phyloP scores from a whole-genome alignment of 2,888 invertebrate genomes.

The Zeuzera pyrina region DNA sequence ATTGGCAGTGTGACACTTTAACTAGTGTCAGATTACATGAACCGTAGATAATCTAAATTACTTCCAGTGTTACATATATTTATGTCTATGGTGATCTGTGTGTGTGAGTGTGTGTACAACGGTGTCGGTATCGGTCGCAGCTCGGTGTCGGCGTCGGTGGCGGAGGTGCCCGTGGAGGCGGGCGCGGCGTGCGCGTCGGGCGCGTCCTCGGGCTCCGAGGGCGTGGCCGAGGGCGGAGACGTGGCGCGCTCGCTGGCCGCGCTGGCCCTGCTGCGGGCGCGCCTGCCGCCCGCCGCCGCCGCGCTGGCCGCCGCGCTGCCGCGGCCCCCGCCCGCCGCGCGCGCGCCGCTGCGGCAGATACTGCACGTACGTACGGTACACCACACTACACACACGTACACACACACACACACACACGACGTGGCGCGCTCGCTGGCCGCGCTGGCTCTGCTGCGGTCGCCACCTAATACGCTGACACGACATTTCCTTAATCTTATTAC shows the following conservation, averaged over 20 bases:
- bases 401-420: slow-evolving; percentile 20
- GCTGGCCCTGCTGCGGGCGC: slow-evolving; percentile 43
- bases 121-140: too few relatives aligned
- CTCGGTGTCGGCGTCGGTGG: too few relatives aligned
- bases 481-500: too few relatives aligned
- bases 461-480: too few relatives aligned
- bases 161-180: slow-evolving; percentile 16
- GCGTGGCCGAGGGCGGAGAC: slow-evolving; percentile 56
- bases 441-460: slow-evolving; percentile 43
- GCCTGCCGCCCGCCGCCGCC: slow-evolving; percentile 26
- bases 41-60: too few relatives aligned
- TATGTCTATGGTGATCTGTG: too few relatives aligned
- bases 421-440: slow-evolving; percentile 55
- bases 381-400: neutral
- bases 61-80: too few relatives aligned
- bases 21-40: too few relatives aligned
- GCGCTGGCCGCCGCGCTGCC: slow-evolving; percentile 34
- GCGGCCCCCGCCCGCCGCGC: slow-evolving; percentile 26
- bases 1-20: too few relatives aligned
- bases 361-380: slow-evolving; percentile 29
- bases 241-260: slow-evolving; percentile 55
- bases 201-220: slow-evolving; percentile 29
- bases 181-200: slow-evolving; percentile 19
- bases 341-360: slow-evolving; percentile 37
- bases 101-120: too few relatives aligned